phyloP scores from a whole-genome alignment of 2,113 vertebrate genomes.

The Pluvianellus socialis region DNA sequence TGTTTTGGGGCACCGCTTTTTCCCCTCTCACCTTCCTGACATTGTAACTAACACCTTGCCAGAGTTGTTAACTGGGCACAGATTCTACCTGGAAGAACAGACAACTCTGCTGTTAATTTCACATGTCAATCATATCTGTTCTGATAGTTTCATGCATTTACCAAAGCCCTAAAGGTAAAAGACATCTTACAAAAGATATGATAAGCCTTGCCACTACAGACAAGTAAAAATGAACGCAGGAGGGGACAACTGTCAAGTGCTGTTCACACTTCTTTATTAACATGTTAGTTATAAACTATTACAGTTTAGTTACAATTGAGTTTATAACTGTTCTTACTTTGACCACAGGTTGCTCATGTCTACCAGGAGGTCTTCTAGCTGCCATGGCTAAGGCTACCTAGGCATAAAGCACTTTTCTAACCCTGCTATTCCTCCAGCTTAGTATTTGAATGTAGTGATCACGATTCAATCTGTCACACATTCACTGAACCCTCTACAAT shows the following conservation, averaged over 20 bases:
- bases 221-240: neutral
- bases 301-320: neutral
- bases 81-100: neutral
- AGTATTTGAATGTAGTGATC: neutral
- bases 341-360: neutral
- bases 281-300: neutral
- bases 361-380: neutral
- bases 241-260: neutral
- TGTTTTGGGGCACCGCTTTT: neutral
- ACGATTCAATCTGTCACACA: neutral
- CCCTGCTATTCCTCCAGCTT: neutral
- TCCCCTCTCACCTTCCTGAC: neutral
- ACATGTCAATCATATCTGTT: neutral
- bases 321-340: neutral
- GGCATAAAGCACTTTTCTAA: neutral
- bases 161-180: neutral
- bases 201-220: neutral
- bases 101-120: neutral
- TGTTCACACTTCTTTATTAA: neutral
- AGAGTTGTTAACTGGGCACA: neutral
- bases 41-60: neutral
- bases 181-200: neutral
- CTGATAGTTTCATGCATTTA: neutral
- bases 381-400: neutral
- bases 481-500: neutral